Evolutionary conservation across 2,888 invertebrate species (phyloP).

Genomic region (Torymus tubicola): DNA sequence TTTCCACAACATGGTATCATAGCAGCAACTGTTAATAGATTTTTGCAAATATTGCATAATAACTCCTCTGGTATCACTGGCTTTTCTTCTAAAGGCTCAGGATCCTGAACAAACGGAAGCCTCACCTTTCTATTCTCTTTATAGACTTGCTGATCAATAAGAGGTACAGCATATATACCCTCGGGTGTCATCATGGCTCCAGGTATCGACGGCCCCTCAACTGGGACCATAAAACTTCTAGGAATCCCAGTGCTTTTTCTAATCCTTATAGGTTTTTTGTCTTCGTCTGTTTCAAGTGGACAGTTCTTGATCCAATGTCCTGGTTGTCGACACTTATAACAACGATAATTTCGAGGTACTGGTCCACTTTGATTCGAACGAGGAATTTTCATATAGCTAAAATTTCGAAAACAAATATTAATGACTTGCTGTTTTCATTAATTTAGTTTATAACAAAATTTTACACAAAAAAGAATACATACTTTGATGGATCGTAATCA

Average conservation of each 20-base stretch:
- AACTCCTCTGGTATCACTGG: slow-evolving; percentile 93
- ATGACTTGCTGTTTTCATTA: not conserved
- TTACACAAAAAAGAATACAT: slow-evolving; percentile 78
- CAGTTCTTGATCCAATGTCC: slow-evolving; percentile 99
- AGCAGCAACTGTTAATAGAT: slow-evolving; percentile 95
- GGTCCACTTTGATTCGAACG: slow-evolving; percentile 92
- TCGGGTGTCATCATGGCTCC: slow-evolving; percentile 94
- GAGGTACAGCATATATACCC: slow-evolving; percentile 92
- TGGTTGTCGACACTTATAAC: slow-evolving; percentile 94
- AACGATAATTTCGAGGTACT: slow-evolving; percentile 94
- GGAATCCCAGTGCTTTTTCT: slow-evolving; percentile 98
- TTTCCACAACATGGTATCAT: slow-evolving; percentile 99
- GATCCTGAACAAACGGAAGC: slow-evolving; percentile 81
- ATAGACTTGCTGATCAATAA: slow-evolving; percentile 93
- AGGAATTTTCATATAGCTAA: slow-evolving; percentile 91
- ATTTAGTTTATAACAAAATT: slow-evolving; percentile 8
- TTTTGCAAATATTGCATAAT: slow-evolving; percentile 93
- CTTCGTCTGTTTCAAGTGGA: slow-evolving; percentile 83
- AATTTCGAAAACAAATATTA: not conserved
- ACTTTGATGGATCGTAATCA: slow-evolving; percentile 98
- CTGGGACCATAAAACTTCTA: slow-evolving; percentile 94
- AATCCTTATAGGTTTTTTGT: slow-evolving; percentile 86
- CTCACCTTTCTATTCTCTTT: slow-evolving; percentile 84
- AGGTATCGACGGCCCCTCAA: slow-evolving; percentile 91
- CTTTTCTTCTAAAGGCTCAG: slow-evolving; percentile 78